phyloP scores from a whole-genome alignment of 2,797 vertebrate genomes.

The Smutsia temminckii region DNA sequence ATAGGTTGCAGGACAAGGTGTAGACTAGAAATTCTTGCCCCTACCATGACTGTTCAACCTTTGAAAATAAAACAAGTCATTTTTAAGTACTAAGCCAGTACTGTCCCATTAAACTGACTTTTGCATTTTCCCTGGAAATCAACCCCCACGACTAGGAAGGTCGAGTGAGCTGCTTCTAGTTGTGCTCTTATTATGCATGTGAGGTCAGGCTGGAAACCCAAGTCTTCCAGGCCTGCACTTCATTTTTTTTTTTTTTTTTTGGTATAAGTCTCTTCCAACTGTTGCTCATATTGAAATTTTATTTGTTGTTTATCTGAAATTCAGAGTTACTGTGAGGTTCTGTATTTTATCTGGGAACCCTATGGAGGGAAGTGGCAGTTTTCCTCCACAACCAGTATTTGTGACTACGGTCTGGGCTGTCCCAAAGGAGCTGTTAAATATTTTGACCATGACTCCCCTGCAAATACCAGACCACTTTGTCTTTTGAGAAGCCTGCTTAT shows the following conservation, averaged over 20 bases:
- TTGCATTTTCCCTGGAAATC: not conserved
- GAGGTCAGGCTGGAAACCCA: not conserved
- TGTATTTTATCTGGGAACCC: not conserved
- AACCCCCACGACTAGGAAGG: not conserved
- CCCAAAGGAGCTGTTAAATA: not conserved
- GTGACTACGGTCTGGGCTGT: not conserved
- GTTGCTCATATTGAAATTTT: not conserved
- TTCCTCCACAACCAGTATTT: not conserved
- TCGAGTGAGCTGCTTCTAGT: not conserved
- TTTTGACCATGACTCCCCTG: not conserved
- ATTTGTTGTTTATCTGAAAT: not conserved
- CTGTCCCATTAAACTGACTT: not conserved
- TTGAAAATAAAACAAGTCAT: not conserved
- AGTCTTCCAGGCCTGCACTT: not conserved
- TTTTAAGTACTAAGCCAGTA: not conserved
- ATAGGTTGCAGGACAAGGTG: not conserved
- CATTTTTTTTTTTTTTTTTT: not conserved
- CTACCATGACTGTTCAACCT: not conserved
- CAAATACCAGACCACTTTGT: not conserved
- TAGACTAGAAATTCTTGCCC: not conserved
- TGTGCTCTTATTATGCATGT: fast-evolving
- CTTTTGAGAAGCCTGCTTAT: not conserved
- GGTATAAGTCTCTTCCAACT: not conserved
- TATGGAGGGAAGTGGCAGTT: not conserved
- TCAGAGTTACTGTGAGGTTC: not conserved